A percentile compares a stretch with the other conserved stretches of the same genome.
Evolutionary conservation across 2,888 invertebrate species (phyloP).

Genomic region (Parascotia fuliginaria): DNA sequence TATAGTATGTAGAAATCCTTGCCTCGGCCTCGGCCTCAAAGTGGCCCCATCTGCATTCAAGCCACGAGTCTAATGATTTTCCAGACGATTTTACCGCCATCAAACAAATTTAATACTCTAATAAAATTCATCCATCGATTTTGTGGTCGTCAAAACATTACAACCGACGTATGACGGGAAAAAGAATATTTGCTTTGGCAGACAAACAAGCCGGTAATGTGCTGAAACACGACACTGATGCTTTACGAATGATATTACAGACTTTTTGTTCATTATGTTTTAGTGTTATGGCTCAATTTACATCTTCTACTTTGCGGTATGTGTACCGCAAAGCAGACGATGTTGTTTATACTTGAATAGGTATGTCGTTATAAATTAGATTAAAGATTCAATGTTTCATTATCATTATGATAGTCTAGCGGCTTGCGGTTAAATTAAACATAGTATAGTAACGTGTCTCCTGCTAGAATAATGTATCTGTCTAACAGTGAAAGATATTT

Average conservation of each 20-base stretch:
- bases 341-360: not conserved
- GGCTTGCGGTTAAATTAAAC: no score
- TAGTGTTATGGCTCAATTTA: slow-evolving; percentile 10
- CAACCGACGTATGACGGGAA: slow-evolving; percentile 42
- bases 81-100: slow-evolving; percentile 8
- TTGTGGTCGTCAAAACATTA: slow-evolving; percentile 39
- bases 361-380: no score
- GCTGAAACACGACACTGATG: slow-evolving; percentile 49
- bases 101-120: slow-evolving; percentile 23
- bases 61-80: slow-evolving; percentile 23
- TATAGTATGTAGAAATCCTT: slow-evolving; percentile 33
- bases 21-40: slow-evolving; percentile 34
- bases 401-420: no score
- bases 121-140: slow-evolving; percentile 34
- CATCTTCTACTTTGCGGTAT: slow-evolving; percentile 1
- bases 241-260: slow-evolving; percentile 27
- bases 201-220: slow-evolving; percentile 48
- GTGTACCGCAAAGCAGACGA: not conserved
- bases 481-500: no score
- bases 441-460: no score
- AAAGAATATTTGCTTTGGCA: slow-evolving; percentile 57
- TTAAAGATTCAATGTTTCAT: no score
- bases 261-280: slow-evolving; percentile 21
- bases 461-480: no score
- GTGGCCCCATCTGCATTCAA: slow-evolving; percentile 34